phyloP scores from a whole-genome alignment of 2,797 vertebrate species.

The Steatocranus sp. region DNA sequence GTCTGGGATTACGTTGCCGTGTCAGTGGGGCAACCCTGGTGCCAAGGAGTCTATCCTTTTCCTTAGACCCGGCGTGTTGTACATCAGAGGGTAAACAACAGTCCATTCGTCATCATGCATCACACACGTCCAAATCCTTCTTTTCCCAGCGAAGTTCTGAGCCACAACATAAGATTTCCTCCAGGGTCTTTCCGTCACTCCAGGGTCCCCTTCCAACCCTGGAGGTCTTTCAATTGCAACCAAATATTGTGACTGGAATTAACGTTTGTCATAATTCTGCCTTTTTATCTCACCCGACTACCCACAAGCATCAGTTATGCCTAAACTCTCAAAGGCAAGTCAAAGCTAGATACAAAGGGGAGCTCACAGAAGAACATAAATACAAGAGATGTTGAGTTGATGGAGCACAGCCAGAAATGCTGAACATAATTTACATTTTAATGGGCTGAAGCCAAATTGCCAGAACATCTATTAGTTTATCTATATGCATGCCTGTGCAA shows the following conservation, averaged over 20 bases:
- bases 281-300: background rate
- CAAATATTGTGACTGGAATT: conserved; percentile 1
- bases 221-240: conserved; percentile 37
- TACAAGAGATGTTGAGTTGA: background rate
- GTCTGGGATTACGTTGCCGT: background rate
- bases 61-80: background rate
- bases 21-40: background rate
- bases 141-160: background rate
- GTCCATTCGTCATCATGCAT: background rate
- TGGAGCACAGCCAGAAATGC: background rate
- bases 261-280: background rate
- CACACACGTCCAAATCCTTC: conserved; percentile 1
- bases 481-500: background rate
- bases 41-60: conserved; percentile 36
- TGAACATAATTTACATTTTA: background rate
- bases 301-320: conserved; percentile 13
- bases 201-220: conserved; percentile 34
- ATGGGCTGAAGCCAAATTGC: background rate
- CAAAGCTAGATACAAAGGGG: background rate
- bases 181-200: conserved; percentile 5
- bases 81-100: background rate
- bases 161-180: background rate
- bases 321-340: conserved; percentile 12
- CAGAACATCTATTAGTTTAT: background rate
- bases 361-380: background rate